Conservation (phyloP, 2,113 vertebrate species). For the human region GRCh38 chr13:33537001-33537500, state of each 20-base stretch:
- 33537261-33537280: neutral
- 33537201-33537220: neutral
- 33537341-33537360: neutral
- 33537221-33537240: neutral
- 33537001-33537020: neutral
- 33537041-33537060: neutral
- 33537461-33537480: neutral
- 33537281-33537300: neutral
- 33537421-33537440: neutral
- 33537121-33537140: neutral
- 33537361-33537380: neutral
- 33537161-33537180: neutral
- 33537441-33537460: neutral
- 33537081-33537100: neutral
- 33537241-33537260: neutral
- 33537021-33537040: conserved; percentile 23
- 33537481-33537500: conserved; percentile 6
- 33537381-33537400: neutral
- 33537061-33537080: conserved; percentile 33
- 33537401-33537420: neutral
- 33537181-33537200: neutral
- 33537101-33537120: neutral
- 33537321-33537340: neutral
- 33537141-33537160: neutral
- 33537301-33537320: neutral